phyloP scores from a whole-genome alignment of 2,888 invertebrate genomes.

The Stenodera caucasica region DNA sequence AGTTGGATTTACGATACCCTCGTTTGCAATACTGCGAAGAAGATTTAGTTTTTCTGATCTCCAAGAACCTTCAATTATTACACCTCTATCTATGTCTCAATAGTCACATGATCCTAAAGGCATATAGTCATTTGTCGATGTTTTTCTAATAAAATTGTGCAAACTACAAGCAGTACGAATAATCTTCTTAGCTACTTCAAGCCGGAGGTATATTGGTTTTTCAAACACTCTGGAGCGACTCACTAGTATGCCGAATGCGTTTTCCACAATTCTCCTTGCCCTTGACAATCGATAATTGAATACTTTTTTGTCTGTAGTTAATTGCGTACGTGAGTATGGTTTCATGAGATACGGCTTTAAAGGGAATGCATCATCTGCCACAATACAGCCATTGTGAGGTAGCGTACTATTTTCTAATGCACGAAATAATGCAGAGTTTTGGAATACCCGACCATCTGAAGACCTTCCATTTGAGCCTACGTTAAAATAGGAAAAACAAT shows the following conservation, averaged over 20 bases:
- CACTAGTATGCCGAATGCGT: not conserved
- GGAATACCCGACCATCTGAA: not conserved
- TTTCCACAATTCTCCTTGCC: slow-evolving; percentile 4
- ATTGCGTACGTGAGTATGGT: not conserved
- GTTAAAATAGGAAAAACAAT: not conserved
- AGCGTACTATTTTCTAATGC: not conserved
- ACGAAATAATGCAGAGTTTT: not conserved
- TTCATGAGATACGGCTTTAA: not conserved
- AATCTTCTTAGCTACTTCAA: not conserved
- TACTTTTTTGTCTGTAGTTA: not conserved
- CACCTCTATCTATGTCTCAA: not conserved
- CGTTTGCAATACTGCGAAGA: not conserved
- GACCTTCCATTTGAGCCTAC: not conserved
- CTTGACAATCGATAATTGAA: slow-evolving; percentile 3
- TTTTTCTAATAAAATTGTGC: not conserved
- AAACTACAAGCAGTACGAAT: not conserved
- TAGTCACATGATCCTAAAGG: too few relatives aligned
- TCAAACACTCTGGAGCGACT: not conserved
- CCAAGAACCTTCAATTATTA: not conserved
- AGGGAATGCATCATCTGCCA: not conserved
- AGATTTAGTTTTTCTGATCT: not conserved
- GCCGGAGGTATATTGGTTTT: not conserved
- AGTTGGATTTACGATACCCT: not conserved
- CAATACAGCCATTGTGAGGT: not conserved
- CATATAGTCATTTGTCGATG: not conserved